These are phyloP conservation scores for Lutjanus argentimaculatus DNA, from an alignment of 2,797 vertebrate genomes.

Conservation along the genomic window DNA sequence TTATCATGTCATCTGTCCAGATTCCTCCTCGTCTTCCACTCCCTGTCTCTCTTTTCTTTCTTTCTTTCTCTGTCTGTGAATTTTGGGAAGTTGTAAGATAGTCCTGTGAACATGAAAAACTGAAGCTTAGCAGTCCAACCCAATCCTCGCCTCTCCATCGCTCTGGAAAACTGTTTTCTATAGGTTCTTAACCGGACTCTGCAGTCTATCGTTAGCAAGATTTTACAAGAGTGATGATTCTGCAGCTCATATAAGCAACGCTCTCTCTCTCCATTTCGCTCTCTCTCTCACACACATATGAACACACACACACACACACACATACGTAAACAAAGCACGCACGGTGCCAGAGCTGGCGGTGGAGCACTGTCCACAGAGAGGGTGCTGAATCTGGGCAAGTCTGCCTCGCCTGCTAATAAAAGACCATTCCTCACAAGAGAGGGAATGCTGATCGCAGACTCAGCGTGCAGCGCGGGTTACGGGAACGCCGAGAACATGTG, in stretches of 20 bases:
- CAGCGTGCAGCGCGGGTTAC: conserved; percentile 64
- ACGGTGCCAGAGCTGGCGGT: conserved; percentile 64
- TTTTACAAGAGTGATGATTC: conserved; percentile 67
- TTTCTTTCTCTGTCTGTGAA: conserved; percentile 19
- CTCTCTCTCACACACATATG: conserved; percentile 2
- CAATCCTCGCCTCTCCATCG: conserved; percentile 34
- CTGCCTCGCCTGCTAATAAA: conserved; percentile 79
- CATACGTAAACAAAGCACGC: conserved; percentile 64
- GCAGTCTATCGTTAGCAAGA: conserved; percentile 58
- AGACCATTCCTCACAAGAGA: conserved; percentile 77
- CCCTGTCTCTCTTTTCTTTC: background rate
- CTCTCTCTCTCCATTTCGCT: conserved; percentile 22
- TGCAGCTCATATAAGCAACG: conserved; percentile 65
- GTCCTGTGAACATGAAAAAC: conserved; percentile 25
- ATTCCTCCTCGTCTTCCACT: conserved; percentile 19
- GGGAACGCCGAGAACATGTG: conserved; percentile 78
- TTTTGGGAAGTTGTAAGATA: conserved; percentile 32
- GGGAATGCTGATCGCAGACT: conserved; percentile 72
- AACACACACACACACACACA: conserved; percentile 32
- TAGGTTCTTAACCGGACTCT: conserved; percentile 50
- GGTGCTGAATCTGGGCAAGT: conserved; percentile 79
- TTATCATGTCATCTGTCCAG: conserved; percentile 33
- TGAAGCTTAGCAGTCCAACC: conserved; percentile 29
- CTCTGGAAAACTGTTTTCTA: conserved; percentile 42
- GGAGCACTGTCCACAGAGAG: conserved; percentile 76